Evolutionary conservation across 2,797 vertebrate genomes (phyloP), one percentile per base, ranked within the genome.

Genomic region (Hypotaenidia okinawae): DNA sequence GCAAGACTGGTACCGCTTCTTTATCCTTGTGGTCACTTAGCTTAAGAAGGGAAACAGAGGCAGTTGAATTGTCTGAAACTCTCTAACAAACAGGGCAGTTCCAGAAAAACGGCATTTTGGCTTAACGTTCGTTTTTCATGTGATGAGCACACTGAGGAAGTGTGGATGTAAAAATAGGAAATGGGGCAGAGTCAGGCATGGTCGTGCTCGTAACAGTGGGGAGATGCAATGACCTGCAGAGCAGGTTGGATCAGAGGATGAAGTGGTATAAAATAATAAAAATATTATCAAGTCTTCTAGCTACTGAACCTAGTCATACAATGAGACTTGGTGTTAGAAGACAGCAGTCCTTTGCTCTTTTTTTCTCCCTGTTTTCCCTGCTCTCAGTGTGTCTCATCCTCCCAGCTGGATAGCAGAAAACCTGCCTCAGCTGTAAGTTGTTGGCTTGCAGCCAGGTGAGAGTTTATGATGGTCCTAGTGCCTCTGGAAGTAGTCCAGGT

Each of bases 401-500:
- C 75, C 61, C 78, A 93, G 93, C 90, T 92, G 84, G 89, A 78
- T 51, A 95, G 37, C 81, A 91, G 87, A 91, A 93, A 96, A 89
- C 74, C 86, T 85, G 82, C 81, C 64, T 93, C 89, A 91, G 91
- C 84, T 92, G 84, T 87, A 85, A 89, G 75, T 25, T 94, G 41
- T 64, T 97, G 93, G 89, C 92, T 91, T 72, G 49, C 64, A 92
- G 90, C 92, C 93, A 94, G 33, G 14, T 32, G 54, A 91, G 72
- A 89, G 68, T 93, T 95, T 92, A 89, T 85, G 66, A 89, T 75
- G 82, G 87, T 75, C 72, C 58, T 77, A 49, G 47, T 77, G 81
- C 61, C 72, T 92, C 78, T 96, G 96, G 84, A 96, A 81, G 28
- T 32, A 85, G 61, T 87, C 92, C 96, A 96, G 75, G 95, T 95